Base-by-base conservation (phyloP, 2,888 invertebrate species). In the Notocelia uddmanniana region DNA sequence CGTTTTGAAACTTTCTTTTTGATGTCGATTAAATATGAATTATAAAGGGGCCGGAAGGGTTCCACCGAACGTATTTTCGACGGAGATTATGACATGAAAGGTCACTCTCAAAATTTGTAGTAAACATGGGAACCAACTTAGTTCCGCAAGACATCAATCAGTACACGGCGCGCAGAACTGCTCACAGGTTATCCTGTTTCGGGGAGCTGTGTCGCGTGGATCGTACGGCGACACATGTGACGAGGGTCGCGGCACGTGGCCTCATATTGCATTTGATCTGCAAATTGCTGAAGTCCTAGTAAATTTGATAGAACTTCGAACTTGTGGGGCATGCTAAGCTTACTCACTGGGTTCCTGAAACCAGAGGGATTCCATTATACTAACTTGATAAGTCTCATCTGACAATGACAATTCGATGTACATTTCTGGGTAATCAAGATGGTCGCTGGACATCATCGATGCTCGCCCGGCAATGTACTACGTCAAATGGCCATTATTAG, bases 191-290 rank as follows among this genome's bases (percentile, higher is more conserved):
- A 41, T 64, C 18, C 18, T 45, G 21, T 26, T 48, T 48, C n/a
- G n/a, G 52, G 31, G 48, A 50, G 59, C 58, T 50, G 50, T 59
- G 68, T 68, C 50, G 68, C 68, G 68, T 58, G 55, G 18, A 26
- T 68, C 58, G 68, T 6, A 15, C 50, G 41, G 58, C 64, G 34
- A 41, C 67, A 68, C 66, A 52, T 34, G 70, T 66, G 66, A 71
- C 70, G 70, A 59, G 66, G 70, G 70, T 71, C 21, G 58, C 19
- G 64, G 66, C 64, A 64, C 64, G 52, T 55, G 69, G 34, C 54
- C 58, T 66, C 64, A 64, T 66, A 71, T 66, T 71, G 66, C 70
- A 71, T 64, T 50, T 63, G 50, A 50, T 59, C 70, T 68, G 41
- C 66, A 54, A 66, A 66, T 54, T 58, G 58, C 52, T 11, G 58